Evolutionary conservation across 2,888 invertebrate species (phyloP).

Genomic region (Phytoseiulus persimilis): DNA sequence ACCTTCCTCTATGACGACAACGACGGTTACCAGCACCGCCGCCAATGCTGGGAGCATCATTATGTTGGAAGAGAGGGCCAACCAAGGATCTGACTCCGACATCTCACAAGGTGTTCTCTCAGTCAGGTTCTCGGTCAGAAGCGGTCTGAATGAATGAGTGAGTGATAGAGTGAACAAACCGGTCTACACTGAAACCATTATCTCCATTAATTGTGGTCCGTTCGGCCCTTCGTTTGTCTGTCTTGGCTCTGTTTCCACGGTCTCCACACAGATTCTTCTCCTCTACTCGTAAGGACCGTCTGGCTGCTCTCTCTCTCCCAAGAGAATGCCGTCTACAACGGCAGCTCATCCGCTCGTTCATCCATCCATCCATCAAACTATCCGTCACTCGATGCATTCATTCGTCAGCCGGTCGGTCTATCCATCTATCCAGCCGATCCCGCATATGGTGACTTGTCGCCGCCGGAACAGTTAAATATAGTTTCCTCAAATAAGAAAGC

Average conservation of each 20-base stretch:
- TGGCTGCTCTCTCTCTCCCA: background rate
- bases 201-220: conserved; percentile 24
- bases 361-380: background rate
- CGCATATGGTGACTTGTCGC: background rate
- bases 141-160: background rate
- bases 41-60: no score
- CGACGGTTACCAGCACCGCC: background rate
- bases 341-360: background rate
- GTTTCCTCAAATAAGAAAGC: background rate
- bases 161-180: conserved; percentile 6
- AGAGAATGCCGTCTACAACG: background rate
- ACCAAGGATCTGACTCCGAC: background rate
- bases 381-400: no score
- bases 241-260: background rate
- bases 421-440: background rate
- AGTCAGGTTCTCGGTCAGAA: background rate
- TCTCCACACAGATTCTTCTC: background rate
- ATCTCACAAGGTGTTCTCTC: background rate
- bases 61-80: background rate
- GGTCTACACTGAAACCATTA: conserved; percentile 28
- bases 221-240: background rate
- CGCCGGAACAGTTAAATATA: background rate
- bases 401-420: background rate
- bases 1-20: background rate
- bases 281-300: background rate